phyloP scores from a whole-genome alignment of 2,888 invertebrate genomes.

The Ormyrus labotus region DNA sequence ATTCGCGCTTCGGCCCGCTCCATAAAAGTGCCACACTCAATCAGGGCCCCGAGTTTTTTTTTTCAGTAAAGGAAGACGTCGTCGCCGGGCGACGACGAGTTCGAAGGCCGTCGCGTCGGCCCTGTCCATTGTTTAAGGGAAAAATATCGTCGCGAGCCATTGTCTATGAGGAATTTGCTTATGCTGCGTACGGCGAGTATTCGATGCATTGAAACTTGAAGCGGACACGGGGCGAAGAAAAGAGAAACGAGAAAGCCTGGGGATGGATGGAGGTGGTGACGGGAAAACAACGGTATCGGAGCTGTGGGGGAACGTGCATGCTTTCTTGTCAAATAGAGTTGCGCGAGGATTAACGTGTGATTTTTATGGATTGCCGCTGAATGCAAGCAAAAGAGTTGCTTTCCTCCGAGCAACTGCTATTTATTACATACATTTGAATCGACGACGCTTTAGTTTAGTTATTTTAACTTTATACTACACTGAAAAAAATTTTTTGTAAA shows the following conservation, averaged over 20 bases:
- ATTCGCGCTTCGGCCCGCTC: constrained; percentile 19
- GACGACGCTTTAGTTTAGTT: too few relatives aligned
- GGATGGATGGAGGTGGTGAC: not conserved
- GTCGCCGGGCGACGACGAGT: constrained; percentile 29
- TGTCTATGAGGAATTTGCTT: constrained; percentile 36
- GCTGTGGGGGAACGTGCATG: too few relatives aligned
- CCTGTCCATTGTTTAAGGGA: constrained; percentile 46
- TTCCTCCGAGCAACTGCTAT: too few relatives aligned
- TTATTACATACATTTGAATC: too few relatives aligned
- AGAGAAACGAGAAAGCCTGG: not conserved
- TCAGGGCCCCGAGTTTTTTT: constrained; percentile 23
- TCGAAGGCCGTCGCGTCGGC: not conserved
- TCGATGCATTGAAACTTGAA: constrained; percentile 33
- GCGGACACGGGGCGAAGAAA: not conserved
- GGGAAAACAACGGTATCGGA: not conserved
- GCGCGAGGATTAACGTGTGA: too few relatives aligned
- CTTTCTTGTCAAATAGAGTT: too few relatives aligned
- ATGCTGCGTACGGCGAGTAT: not conserved
- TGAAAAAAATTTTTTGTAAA: too few relatives aligned
- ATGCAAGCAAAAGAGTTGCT: too few relatives aligned
- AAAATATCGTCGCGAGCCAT: constrained; percentile 42
- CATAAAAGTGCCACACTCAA: constrained; percentile 56
- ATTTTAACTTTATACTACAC: too few relatives aligned
- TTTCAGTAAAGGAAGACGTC: constrained; percentile 40
- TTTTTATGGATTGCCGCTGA: too few relatives aligned